phyloP scores from a whole-genome alignment of 1,140 invertebrate genomes.

The Zaprionus africanus region DNA sequence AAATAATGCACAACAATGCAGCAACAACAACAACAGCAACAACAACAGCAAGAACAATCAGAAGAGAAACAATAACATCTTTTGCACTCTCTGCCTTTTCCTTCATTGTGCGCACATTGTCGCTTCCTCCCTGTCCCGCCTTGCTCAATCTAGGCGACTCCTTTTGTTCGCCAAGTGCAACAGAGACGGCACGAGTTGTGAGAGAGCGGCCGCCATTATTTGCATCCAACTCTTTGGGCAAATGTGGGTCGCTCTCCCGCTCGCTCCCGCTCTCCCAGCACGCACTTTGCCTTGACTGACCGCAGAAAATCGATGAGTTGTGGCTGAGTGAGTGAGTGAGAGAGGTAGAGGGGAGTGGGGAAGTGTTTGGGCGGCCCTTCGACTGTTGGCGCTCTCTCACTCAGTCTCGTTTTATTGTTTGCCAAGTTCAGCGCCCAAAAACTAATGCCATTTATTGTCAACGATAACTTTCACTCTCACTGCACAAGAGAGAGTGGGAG shows the following conservation, averaged over 20 bases:
- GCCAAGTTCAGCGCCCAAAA: constrained; percentile 77
- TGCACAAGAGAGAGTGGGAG: constrained; percentile 10
- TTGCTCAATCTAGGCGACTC: constrained; percentile 30
- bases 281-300: constrained; percentile 58
- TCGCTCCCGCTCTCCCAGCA: neutral
- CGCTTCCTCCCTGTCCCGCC: neutral
- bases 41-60: constrained; percentile 29
- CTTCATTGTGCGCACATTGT: constrained; percentile 55
- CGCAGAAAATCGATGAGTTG: constrained; percentile 75
- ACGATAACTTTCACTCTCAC: constrained; percentile 70
- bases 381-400: neutral
- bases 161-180: constrained; percentile 40
- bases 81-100: constrained; percentile 57
- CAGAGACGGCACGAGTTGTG: neutral
- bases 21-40: constrained; percentile 51
- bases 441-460: constrained; percentile 81
- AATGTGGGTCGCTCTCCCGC: constrained; percentile 62
- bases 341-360: neutral
- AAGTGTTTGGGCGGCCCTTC: neutral
- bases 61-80: constrained; percentile 64
- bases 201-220: constrained; percentile 57
- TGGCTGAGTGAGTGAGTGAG: neutral
- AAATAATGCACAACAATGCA: constrained; percentile 74
- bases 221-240: constrained; percentile 67
- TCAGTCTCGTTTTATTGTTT: constrained; percentile 58